Percentiles rank a stretch among this genome's conserved stretches.
These are phyloP conservation scores for Trididemnum nubilum DNA, from an alignment of 23 tunicate species.

Conservation along the genomic window DNA sequence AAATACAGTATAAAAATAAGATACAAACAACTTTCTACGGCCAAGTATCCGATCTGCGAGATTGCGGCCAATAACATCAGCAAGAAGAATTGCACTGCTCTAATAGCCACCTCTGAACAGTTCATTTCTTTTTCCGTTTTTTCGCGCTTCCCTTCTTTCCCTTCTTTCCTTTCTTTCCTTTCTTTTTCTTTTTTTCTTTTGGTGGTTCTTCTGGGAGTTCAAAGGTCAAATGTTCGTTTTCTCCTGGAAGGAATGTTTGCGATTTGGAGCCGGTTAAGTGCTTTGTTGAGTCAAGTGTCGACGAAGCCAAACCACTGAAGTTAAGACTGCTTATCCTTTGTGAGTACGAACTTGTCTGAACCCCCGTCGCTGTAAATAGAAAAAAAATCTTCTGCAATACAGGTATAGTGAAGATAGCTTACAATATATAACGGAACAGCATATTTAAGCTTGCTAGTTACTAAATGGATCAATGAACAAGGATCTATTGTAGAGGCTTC, in stretches of 20 bases:
- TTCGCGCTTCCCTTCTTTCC: conserved; percentile 26
- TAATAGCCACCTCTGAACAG: too few relatives aligned
- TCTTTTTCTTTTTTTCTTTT: conserved; percentile 80
- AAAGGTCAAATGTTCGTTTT: conserved; percentile 83
- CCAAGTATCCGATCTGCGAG: not conserved
- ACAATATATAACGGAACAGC: too few relatives aligned
- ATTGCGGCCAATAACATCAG: too few relatives aligned
- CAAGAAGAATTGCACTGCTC: too few relatives aligned
- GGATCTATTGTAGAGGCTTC: too few relatives aligned
- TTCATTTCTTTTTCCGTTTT: conserved; percentile 40
- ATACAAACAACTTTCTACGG: too few relatives aligned
- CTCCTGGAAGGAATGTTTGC: conserved; percentile 68
- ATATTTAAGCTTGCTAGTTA: too few relatives aligned
- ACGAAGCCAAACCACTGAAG: conserved; percentile 76
- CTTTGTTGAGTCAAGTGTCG: conserved; percentile 42
- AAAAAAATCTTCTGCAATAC: not conserved
- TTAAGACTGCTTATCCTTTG: conserved; percentile 42
- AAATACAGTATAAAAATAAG: too few relatives aligned
- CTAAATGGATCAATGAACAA: too few relatives aligned
- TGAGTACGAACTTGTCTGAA: conserved; percentile 34
- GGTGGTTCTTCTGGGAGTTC: conserved; percentile 90
- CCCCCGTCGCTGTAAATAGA: conserved; percentile 69
- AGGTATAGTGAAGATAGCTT: too few relatives aligned
- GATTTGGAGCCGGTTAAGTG: not conserved
- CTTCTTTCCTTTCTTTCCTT: conserved; percentile 38